Evolutionary conservation across 2,888 invertebrate genomes (phyloP).

Genomic region (Pollenia labialis): DNA sequence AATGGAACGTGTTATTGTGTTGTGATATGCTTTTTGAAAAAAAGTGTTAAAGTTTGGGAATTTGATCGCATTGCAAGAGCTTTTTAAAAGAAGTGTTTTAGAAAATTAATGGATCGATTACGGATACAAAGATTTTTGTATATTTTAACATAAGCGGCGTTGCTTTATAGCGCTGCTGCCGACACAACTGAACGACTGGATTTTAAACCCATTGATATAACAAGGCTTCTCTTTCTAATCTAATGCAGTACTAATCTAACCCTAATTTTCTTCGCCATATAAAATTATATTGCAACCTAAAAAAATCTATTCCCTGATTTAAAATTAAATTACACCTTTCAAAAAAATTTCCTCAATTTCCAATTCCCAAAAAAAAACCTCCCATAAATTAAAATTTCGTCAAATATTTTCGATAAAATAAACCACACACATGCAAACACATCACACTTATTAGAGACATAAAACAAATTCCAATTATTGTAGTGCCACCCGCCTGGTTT

Average conservation of each 20-base stretch:
- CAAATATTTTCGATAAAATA: background rate
- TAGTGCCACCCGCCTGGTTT: slow-evolving; percentile 58
- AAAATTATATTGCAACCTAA: background rate
- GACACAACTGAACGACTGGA: too few relatives aligned
- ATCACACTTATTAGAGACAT: slow-evolving; percentile 8
- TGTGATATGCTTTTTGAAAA: background rate
- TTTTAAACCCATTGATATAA: too few relatives aligned
- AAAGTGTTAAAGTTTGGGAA: slow-evolving; percentile 6
- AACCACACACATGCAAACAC: slow-evolving; percentile 26
- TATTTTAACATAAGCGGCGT: too few relatives aligned
- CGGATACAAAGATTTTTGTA: too few relatives aligned
- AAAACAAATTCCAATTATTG: slow-evolving; percentile 57
- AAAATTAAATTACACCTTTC: slow-evolving; percentile 54
- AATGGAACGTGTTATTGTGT: slow-evolving; percentile 43
- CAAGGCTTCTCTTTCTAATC: too few relatives aligned
- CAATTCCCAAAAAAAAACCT: background rate
- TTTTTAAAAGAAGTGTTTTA: too few relatives aligned
- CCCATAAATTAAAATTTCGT: background rate
- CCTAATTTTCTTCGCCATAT: background rate
- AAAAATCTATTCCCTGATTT: background rate
- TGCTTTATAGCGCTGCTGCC: too few relatives aligned
- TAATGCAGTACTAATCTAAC: background rate
- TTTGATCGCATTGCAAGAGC: background rate
- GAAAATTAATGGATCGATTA: too few relatives aligned
- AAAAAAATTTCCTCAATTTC: background rate